Conservation (phyloP, 2,113 vertebrate species). For the Micronycteris hirsuta region DNA sequence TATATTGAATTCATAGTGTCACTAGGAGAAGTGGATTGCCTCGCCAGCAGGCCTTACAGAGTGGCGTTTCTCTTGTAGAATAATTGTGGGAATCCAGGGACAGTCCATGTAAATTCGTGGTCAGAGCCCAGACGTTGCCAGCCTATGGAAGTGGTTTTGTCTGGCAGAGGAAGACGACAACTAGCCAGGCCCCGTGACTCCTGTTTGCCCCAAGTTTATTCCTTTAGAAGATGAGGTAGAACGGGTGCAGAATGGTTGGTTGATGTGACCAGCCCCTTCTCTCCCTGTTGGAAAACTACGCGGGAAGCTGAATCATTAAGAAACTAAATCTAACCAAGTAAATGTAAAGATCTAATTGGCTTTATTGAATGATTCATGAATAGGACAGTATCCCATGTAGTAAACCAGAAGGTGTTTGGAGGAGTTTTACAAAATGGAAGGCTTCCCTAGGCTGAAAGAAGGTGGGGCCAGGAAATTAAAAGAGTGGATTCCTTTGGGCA, state of each 20-base stretch:
- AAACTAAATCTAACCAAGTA: background rate
- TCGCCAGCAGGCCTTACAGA: background rate
- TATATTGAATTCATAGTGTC: background rate
- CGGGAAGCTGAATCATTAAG: background rate
- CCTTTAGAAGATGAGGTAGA: background rate
- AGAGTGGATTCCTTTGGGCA: background rate
- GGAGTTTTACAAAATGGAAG: background rate
- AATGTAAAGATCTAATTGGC: background rate
- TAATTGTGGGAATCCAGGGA: background rate
- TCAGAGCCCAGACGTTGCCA: constrained; percentile 18
- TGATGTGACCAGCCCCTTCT: background rate
- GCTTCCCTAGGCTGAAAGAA: background rate
- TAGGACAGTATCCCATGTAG: background rate
- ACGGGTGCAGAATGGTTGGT: background rate
- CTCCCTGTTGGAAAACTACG: background rate
- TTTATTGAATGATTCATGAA: background rate
- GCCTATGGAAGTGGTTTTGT: background rate
- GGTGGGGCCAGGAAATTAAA: background rate
- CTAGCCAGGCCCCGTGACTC: background rate
- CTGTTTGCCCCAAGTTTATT: background rate
- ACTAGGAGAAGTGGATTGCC: background rate
- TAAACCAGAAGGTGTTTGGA: background rate
- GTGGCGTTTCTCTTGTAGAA: background rate
- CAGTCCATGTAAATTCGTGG: background rate
- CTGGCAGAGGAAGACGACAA: background rate